Base-by-base conservation (phyloP, 2,888 invertebrate genomes). In the Drosophila acutilabella region DNA sequence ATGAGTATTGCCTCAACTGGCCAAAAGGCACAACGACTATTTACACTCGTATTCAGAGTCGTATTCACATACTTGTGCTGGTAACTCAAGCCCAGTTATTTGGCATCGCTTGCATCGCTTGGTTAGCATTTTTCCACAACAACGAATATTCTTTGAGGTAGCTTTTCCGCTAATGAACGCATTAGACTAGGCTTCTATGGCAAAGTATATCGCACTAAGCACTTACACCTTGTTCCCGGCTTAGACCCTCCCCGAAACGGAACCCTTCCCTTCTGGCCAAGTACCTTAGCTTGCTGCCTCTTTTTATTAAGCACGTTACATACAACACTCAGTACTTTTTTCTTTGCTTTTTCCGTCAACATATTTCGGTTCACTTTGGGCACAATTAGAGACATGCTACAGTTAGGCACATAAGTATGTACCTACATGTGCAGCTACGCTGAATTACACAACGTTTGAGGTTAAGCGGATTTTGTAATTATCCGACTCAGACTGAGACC, bases 391-490 rank as follows among this genome's bases (percentile, higher is more conserved):
- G 67, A 71, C 87, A 61, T 70, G 74, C 71, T 74, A 71, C 64
- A 53, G 68, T 61, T 69, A 48, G 33, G 18, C 52, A 52, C 33
- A 69, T 48, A 40, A 30, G 45, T 45, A 48, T 30, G 14, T 47
- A 14, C 16, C 2, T 18, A 13, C 18, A 57, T 70, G 71, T 40
- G 56, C 66, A 81, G 68, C 57, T 82, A 80, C 89, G 88, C 78
- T 89, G 85, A 85, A 85, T 85, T 85, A 89, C 85, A 85, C 85
- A 86, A 86, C 89, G 88, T 86, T 89, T 86, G 89, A 79, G 84
- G 83, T 78, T 90, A 90, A 90, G 90, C 90, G 90, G 91, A 90
- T 90, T 90, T 84, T 71, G 88, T 89, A 91, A 90, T 91, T 91
- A 90, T 90, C 90, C 88, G 86, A 70, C 84, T 88, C 78, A 83